A percentile compares a stretch with the other conserved stretches of the same genome.
Evolutionary conservation across 2,888 invertebrate genomes (phyloP).

Genomic region (Allophyes oxyacanthae): DNA sequence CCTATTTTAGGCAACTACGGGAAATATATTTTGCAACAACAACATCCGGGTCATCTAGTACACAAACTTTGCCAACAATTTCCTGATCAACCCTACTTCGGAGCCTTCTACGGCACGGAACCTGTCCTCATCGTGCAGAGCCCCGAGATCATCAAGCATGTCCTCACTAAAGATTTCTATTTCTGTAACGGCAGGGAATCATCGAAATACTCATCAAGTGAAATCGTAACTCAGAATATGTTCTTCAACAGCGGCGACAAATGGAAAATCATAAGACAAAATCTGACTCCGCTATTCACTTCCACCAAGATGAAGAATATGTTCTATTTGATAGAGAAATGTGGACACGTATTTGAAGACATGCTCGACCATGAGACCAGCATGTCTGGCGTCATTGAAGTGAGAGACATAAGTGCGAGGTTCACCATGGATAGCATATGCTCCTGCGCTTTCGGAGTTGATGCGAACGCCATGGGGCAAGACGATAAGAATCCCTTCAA

Average conservation of each 20-base stretch:
- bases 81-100: conserved; percentile 66
- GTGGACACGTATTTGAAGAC: conserved; percentile 57
- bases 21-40: conserved; percentile 60
- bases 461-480: conserved; percentile 44
- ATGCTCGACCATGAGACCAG: conserved; percentile 54
- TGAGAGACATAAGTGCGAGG: conserved; percentile 53
- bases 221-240: conserved; percentile 62
- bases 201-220: conserved; percentile 58
- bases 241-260: conserved; percentile 70
- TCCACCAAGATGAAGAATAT: conserved; percentile 74
- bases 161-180: conserved; percentile 70
- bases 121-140: conserved; percentile 68
- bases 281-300: conserved; percentile 71
- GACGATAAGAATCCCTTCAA: conserved; percentile 59
- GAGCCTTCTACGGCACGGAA: conserved; percentile 72
- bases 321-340: conserved; percentile 70
- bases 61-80: conserved; percentile 64
- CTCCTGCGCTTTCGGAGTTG: conserved; percentile 56
- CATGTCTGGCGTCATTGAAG: conserved; percentile 48
- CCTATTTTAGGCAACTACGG: conserved; percentile 69
- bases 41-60: conserved; percentile 48
- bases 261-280: conserved; percentile 74
- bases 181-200: conserved; percentile 70
- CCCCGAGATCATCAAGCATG: conserved; percentile 66
- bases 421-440: conserved; percentile 73